Conservation (phyloP, 2,888 invertebrate species). For the Octonoba sinensis region DNA sequence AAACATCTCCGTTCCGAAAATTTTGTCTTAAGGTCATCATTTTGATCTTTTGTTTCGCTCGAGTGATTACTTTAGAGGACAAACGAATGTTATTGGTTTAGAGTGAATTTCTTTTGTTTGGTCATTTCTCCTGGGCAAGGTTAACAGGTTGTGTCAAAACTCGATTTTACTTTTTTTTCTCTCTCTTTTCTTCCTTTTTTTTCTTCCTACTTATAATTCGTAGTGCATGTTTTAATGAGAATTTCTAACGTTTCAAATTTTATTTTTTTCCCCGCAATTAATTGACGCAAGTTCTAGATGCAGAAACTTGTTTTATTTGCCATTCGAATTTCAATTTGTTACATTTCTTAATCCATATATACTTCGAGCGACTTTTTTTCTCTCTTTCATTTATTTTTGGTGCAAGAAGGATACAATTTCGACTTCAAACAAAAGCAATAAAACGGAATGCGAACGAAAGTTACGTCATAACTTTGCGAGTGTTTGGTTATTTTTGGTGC, state of each 20-base stretch:
- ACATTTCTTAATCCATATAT: too few species aligned
- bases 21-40: conserved; percentile 56
- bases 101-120: conserved; percentile 15
- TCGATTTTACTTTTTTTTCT: not conserved
- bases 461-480: too few species aligned
- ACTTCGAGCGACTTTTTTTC: too few species aligned
- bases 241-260: not conserved
- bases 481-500: too few species aligned
- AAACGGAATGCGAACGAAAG: too few species aligned
- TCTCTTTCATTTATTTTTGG: too few species aligned
- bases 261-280: not conserved
- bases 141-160: conserved; percentile 47
- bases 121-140: conserved; percentile 46
- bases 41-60: conserved; percentile 48
- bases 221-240: too few species aligned
- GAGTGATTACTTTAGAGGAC: conserved; percentile 32
- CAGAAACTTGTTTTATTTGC: too few species aligned
- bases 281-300: too few species aligned
- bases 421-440: too few species aligned
- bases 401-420: too few species aligned
- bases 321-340: too few species aligned
- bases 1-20: conserved; percentile 37
- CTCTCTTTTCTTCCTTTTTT: not conserved
- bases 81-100: conserved; percentile 40
- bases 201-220: not conserved